Conservation (phyloP, 2,113 vertebrate species). For the Suncus etruscus region DNA sequence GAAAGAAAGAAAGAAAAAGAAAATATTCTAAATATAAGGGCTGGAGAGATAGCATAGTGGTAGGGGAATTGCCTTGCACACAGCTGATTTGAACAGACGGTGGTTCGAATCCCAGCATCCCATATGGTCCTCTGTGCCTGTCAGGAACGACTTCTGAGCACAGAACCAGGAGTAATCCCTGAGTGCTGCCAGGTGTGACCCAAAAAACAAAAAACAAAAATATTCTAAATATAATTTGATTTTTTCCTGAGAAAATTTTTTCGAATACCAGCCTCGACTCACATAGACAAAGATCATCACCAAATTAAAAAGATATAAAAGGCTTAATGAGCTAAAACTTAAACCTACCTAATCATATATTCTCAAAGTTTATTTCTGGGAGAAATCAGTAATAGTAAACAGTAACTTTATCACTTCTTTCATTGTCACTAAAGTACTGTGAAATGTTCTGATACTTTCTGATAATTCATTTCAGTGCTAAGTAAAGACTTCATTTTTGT, state of each 20-base stretch:
- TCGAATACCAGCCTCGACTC: not conserved
- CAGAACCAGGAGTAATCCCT: too few species aligned
- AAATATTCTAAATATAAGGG: too few species aligned
- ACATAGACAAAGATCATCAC: not conserved
- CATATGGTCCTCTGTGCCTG: too few species aligned
- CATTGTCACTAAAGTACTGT: not conserved
- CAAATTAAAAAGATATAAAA: not conserved
- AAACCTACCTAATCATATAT: not conserved
- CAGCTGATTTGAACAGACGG: too few species aligned
- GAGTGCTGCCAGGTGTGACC: too few species aligned
- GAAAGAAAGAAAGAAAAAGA: too few species aligned
- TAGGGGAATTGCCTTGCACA: too few species aligned
- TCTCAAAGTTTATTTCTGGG: not conserved
- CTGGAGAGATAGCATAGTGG: too few species aligned
- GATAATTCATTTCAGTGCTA: not conserved
- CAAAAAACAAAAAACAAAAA: not conserved
- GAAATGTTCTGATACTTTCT: not conserved
- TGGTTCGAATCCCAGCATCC: too few species aligned
- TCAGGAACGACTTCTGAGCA: too few species aligned
- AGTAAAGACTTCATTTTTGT: not conserved
- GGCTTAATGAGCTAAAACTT: not conserved
- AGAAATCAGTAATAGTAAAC: not conserved
- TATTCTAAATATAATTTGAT: not conserved
- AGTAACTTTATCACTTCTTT: not conserved
- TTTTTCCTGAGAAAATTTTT: constrained; percentile 40